These are phyloP conservation scores for Sander lucioperca DNA, from an alignment of 2,113 vertebrate genomes.

Conservation along the genomic window DNA sequence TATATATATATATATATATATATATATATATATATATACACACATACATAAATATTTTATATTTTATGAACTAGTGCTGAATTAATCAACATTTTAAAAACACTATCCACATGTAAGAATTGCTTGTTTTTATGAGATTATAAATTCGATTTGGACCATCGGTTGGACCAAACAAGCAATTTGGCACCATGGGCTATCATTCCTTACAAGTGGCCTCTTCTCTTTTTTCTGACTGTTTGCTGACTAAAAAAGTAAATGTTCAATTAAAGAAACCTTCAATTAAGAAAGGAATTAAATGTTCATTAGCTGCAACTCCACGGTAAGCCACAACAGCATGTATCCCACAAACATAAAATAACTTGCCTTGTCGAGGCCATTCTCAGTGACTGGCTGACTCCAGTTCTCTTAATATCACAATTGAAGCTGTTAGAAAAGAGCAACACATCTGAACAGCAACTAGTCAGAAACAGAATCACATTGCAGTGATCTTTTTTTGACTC, in stretches of 20 bases:
- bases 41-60: not conserved
- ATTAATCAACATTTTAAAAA: not conserved
- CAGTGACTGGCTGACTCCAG: not conserved
- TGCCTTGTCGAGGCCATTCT: not conserved
- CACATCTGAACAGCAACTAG: not conserved
- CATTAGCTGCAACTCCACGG: not conserved
- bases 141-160: not conserved
- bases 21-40: too few relatives aligned
- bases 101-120: not conserved
- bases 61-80: not conserved
- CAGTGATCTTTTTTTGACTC: not conserved
- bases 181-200: not conserved
- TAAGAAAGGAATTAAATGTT: not conserved
- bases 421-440: not conserved
- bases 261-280: not conserved
- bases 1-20: too few relatives aligned
- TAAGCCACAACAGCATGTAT: not conserved
- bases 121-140: not conserved
- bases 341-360: not conserved
- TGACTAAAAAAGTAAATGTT: not conserved
- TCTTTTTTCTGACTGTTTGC: not conserved
- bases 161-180: not conserved
- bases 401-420: not conserved
- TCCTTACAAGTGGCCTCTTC: too few relatives aligned
- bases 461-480: not conserved